These are phyloP conservation scores for Tipula vernalis DNA, from an alignment of 2,888 invertebrate genomes.

Conservation along the genomic window DNA sequence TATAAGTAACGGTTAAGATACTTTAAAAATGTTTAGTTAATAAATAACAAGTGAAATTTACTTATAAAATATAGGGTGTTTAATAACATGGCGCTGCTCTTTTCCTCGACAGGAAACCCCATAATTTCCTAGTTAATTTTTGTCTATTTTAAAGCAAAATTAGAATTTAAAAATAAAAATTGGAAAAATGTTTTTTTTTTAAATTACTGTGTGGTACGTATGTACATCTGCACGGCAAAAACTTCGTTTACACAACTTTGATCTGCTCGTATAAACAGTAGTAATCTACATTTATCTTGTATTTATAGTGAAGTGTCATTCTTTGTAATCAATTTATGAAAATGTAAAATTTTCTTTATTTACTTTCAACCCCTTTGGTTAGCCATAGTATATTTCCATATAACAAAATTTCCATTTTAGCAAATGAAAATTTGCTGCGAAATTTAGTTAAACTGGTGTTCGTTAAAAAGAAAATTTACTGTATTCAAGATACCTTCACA, in stretches of 20 bases:
- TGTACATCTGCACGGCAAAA: background rate
- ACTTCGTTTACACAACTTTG: background rate
- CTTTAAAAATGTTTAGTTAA: background rate
- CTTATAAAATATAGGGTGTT: background rate
- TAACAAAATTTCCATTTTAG: too few species aligned
- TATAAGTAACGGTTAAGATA: background rate
- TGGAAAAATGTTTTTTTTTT: background rate
- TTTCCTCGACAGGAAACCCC: background rate
- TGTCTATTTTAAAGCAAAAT: background rate
- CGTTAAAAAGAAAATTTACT: too few species aligned
- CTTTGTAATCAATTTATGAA: too few species aligned
- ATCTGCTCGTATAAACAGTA: background rate
- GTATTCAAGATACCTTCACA: too few species aligned
- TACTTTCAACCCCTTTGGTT: too few species aligned
- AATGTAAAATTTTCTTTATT: too few species aligned
- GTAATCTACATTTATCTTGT: too few species aligned
- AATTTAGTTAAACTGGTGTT: too few species aligned
- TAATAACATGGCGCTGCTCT: background rate
- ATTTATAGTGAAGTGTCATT: too few species aligned
- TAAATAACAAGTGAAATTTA: background rate
- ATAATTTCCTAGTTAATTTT: background rate
- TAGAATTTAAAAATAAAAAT: background rate
- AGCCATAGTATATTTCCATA: too few species aligned
- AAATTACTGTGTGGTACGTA: background rate
- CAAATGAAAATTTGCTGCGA: too few species aligned